Base-by-base conservation (phyloP, 2,888 invertebrate species). In the Mimumesa dahlbomi region DNA sequence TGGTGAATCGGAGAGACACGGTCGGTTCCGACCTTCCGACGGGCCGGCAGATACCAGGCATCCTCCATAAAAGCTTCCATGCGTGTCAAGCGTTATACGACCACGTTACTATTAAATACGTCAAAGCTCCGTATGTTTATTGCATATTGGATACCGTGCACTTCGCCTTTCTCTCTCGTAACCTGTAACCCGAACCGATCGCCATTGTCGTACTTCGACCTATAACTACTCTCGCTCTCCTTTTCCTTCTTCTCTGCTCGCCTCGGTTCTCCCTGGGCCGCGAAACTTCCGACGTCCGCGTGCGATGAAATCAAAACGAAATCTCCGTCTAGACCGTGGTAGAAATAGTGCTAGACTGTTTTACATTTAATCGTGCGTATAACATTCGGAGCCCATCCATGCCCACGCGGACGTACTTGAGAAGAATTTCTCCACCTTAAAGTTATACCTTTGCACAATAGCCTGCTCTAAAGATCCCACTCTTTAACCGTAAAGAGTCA, bases 91-190 rank as follows among this genome's bases (percentile, higher is more conserved):
- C 85, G 83, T 87, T 88, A 88, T 88, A 88, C 85, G 87, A 87
- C 83, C 87, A 84, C 84, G 88, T 88, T 88, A 87, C 88, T 87
- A 88, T 88, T 88, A 88, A 88, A 88, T 88, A 88, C 86, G 88
- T 87, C 88, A 87, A 87, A 86, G 80, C 79, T 76, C 78, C 83
- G 87, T 85, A 85, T 87, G 87, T 88, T 88, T 88, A 88, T 88
- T 87, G 88, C 88, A 87, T 87, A 88, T 88, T 88, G 88, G 88
- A 87, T 87, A 83, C 77, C 77, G 78, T 77, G 77, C 81, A 75
- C 82, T 79, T 81, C 71, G 83, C 71, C 73, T 79, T 73, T 64
- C 77, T 65, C 58, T 38, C 66, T 58, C 48, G 46, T 61, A 58
- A 48, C 65, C 64, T 75, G 75, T 66, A 78, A 67, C 79, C 56